phyloP scores from a whole-genome alignment of 2,797 vertebrate species.

The Mycteria americana region DNA sequence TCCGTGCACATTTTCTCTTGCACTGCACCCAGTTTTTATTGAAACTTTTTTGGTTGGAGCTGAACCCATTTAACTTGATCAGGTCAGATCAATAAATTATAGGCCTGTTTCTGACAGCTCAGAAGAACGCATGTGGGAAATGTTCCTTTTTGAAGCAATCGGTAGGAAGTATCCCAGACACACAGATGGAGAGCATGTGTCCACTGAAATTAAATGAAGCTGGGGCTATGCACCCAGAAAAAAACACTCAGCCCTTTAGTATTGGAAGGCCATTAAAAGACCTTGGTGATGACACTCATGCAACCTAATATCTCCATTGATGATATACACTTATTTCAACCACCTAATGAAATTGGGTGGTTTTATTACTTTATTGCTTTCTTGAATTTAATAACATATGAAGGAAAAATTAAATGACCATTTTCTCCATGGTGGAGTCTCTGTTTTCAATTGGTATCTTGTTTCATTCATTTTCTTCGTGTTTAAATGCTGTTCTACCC shows the following conservation, averaged over 20 bases:
- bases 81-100: conserved; percentile 48
- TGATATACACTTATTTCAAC: conserved; percentile 49
- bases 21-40: neutral
- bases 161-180: conserved; percentile 60
- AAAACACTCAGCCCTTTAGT: conserved; percentile 2
- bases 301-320: conserved; percentile 48
- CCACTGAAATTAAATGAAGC: conserved; percentile 8
- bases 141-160: neutral
- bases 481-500: conserved; percentile 18
- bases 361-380: conserved; percentile 42
- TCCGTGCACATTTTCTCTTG: neutral
- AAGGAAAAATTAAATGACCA: conserved; percentile 48
- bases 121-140: conserved; percentile 2
- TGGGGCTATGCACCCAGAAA: neutral
- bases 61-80: neutral
- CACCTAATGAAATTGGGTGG: conserved; percentile 46
- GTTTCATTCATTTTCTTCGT: conserved; percentile 29
- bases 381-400: conserved; percentile 29
- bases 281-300: conserved; percentile 45
- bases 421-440: conserved; percentile 2
- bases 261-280: neutral
- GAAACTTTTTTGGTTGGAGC: neutral
- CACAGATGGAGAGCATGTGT: conserved; percentile 68
- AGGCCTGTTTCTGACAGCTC: conserved; percentile 37
- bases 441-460: conserved; percentile 61